These are phyloP conservation scores for Mesoclemmys tuberculata DNA, from an alignment of 2,113 vertebrate species.

Conservation along the genomic window DNA sequence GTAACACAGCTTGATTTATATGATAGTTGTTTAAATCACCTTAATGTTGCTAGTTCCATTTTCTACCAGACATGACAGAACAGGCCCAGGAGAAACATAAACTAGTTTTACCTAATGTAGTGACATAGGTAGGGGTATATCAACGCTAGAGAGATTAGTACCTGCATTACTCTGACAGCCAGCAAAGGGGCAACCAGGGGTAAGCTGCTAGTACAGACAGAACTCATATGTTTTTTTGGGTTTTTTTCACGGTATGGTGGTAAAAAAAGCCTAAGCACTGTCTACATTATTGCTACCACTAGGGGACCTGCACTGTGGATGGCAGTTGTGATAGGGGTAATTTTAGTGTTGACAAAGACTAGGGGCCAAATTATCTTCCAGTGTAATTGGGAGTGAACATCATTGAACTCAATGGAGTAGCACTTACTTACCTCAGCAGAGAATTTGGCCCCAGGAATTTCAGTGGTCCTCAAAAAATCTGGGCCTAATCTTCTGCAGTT, in stretches of 20 bases:
- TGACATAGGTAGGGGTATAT: neutral
- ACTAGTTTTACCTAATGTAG: neutral
- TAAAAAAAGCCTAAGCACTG: neutral
- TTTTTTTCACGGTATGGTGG: neutral
- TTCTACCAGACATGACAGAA: neutral
- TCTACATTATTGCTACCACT: neutral
- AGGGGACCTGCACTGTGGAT: neutral
- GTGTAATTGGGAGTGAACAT: neutral
- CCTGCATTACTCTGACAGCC: accelerated
- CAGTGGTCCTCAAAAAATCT: neutral
- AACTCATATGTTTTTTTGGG: neutral
- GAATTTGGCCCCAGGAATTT: neutral
- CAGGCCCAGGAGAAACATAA: neutral
- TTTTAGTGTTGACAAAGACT: neutral
- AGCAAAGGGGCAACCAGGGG: neutral
- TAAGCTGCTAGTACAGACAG: neutral
- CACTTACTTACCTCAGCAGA: neutral
- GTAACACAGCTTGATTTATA: neutral
- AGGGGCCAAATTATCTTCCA: neutral
- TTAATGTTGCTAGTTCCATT: neutral
- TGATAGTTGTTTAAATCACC: conserved; percentile 3
- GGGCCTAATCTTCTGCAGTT: neutral
- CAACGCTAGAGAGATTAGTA: neutral
- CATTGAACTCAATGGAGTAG: neutral
- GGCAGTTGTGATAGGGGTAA: neutral